Percentiles rank a stretch among this genome's conserved stretches.
These are phyloP conservation scores for Neoitamus cyanurus DNA, from an alignment of 2,888 invertebrate species.

Conservation along the genomic window DNA sequence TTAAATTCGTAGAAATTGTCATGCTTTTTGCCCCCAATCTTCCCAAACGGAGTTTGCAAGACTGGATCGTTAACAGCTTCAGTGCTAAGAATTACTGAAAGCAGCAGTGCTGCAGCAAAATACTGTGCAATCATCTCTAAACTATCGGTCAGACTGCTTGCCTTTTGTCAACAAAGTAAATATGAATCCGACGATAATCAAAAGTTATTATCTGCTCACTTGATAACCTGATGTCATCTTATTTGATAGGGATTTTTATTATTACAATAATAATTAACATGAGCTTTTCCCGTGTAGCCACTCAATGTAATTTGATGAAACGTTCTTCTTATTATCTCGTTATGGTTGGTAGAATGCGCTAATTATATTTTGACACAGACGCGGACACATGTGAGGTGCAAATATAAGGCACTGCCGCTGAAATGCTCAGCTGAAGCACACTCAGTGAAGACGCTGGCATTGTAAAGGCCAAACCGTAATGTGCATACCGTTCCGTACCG, in stretches of 20 bases:
- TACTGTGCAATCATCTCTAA: not conserved
- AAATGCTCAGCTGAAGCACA: no score
- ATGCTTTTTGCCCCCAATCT: slow-evolving; percentile 57
- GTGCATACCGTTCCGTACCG: no score
- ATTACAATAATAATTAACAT: no score
- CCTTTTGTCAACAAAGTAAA: not conserved
- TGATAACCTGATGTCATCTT: not conserved
- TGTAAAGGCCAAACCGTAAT: no score
- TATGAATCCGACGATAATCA: not conserved
- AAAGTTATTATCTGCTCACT: not conserved
- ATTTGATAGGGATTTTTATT: not conserved
- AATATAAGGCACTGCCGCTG: no score
- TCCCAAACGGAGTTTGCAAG: slow-evolving; percentile 57
- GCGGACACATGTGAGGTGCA: no score
- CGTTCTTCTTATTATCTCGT: no score
- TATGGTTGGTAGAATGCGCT: no score
- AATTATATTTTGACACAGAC: no score
- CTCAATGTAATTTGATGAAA: not conserved
- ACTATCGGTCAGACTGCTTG: not conserved
- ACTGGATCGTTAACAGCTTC: slow-evolving; percentile 49
- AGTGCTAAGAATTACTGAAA: not conserved
- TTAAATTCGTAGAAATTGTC: slow-evolving; percentile 70
- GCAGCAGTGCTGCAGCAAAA: not conserved
- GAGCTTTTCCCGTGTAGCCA: no score
- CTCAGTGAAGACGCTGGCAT: no score